Evolutionary conservation across 1,140 invertebrate genomes (phyloP), one percentile per base, ranked within the genome.

Genomic region (Drosophila sulfurigaster): DNA sequence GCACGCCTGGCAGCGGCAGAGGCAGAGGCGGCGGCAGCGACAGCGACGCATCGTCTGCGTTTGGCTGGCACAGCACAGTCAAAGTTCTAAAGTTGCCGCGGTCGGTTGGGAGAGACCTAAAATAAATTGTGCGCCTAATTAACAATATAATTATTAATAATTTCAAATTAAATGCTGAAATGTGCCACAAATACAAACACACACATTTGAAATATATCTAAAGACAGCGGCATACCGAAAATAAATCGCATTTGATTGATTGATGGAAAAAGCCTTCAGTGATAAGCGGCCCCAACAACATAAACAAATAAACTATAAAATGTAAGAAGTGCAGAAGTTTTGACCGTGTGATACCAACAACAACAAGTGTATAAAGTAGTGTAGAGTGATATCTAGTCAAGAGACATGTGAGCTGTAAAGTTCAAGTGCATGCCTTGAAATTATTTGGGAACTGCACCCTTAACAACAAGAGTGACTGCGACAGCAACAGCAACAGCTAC

Each of bases 181-280:
- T 57, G 49, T 66, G 51, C 45, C 16, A 56, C 20, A 74, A 63
- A 74, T 51, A 48, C 28, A 65, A 46, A 49, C 57, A 38, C 11
- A 57, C 3, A 28, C n/a, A 43, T 25, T 25, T 25, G 20, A 25
- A 32, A 43, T 45, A 43, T 77, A 72, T 81, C 75, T 64, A 38
- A 45, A 46, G 78, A 65, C 67, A 65, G 56, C 13, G 68, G 52
- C 54, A 69, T 65, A 63, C 66, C 63, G 62, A 60, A 78, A 85
- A 38, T 81, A 78, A 87, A 79, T 77, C 82, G 72, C 68, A 45
- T 62, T 75, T 71, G 78, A 82, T 82, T 88, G 82, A 87, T 87
- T 88, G 83, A 68, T 82, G 67, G 45, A 49, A 80, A 52, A 54
- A 56, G 70, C 64, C 67, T 35, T 66, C 46, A n/a, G 32, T 59